phyloP scores from a whole-genome alignment of 37 sponge, comb jelly and placozoan genomes.

The Aplysina aerophoba region DNA sequence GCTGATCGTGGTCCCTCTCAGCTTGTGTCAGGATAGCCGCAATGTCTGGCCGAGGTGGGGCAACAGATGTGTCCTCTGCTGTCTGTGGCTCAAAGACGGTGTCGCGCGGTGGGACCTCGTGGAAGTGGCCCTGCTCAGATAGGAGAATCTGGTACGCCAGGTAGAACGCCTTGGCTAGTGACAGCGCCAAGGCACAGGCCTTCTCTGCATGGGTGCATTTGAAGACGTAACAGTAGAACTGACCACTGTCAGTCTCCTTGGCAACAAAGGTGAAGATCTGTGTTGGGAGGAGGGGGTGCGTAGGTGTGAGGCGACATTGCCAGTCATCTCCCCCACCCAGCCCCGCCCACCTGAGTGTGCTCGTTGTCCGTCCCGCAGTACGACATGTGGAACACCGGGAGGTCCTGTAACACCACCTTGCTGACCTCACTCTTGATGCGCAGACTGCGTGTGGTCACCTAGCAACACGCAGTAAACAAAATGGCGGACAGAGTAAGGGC shows the following conservation, averaged over 20 bases:
- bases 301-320: not conserved
- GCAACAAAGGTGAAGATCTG: slow-evolving; percentile 22
- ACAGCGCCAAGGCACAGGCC: slow-evolving; percentile 73
- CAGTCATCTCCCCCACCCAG: not conserved
- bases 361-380: slow-evolving; percentile 84
- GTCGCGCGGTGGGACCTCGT: slow-evolving; percentile 69
- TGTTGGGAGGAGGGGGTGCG: not conserved
- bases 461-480: too few species aligned
- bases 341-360: slow-evolving; percentile 23
- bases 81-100: slow-evolving; percentile 83
- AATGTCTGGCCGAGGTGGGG: slow-evolving; percentile 45
- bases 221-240: slow-evolving; percentile 81
- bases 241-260: slow-evolving; percentile 4
- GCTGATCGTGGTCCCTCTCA: not conserved
- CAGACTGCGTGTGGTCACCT: slow-evolving; percentile 71
- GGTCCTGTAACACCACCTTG: slow-evolving; percentile 59
- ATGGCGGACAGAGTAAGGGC: too few species aligned
- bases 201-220: slow-evolving; percentile 64
- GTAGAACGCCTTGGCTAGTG: slow-evolving; percentile 86
- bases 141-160: slow-evolving; percentile 83
- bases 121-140: slow-evolving; percentile 73
- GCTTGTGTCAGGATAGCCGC: slow-evolving; percentile 14
- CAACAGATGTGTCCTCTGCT: slow-evolving; percentile 50
- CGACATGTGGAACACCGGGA: slow-evolving; percentile 77
- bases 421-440: slow-evolving; percentile 55